Conservation (phyloP, 2,797 vertebrate species). For the Halcyon badia region DNA sequence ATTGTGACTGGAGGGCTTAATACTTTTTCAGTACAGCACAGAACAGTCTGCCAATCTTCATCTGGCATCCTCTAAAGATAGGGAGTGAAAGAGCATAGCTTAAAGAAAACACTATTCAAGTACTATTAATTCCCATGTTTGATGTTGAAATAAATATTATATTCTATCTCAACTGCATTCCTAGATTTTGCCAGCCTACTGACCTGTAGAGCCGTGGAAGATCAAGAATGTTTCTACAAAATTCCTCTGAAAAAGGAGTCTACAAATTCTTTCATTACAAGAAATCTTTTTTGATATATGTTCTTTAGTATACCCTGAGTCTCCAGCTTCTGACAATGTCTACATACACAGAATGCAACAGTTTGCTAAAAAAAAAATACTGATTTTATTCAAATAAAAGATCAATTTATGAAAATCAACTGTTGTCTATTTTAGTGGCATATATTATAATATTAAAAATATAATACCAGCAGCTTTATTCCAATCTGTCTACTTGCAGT, state of each 20-base stretch:
- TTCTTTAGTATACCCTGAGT: neutral
- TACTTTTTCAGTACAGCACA: neutral
- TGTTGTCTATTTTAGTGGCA: neutral
- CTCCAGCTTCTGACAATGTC: neutral
- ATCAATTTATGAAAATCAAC: neutral
- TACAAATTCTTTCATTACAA: neutral
- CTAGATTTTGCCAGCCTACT: neutral
- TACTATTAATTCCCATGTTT: neutral
- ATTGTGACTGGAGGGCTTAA: constrained; percentile 17
- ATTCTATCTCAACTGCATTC: neutral
- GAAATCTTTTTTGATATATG: rapidly evolving
- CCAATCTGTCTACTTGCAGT: neutral
- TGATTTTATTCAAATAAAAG: neutral
- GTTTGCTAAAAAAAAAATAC: rapidly evolving
- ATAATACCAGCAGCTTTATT: neutral
- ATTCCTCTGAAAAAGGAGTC: neutral
- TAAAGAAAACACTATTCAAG: constrained; percentile 3
- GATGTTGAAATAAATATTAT: neutral
- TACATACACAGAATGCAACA: neutral
- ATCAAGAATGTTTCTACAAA: neutral
- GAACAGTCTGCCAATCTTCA: neutral
- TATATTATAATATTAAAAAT: neutral
- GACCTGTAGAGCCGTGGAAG: neutral
- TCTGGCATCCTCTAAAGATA: neutral
- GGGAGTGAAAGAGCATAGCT: neutral